phyloP scores from a whole-genome alignment of 2,888 invertebrate genomes.

The Andrena minutula region DNA sequence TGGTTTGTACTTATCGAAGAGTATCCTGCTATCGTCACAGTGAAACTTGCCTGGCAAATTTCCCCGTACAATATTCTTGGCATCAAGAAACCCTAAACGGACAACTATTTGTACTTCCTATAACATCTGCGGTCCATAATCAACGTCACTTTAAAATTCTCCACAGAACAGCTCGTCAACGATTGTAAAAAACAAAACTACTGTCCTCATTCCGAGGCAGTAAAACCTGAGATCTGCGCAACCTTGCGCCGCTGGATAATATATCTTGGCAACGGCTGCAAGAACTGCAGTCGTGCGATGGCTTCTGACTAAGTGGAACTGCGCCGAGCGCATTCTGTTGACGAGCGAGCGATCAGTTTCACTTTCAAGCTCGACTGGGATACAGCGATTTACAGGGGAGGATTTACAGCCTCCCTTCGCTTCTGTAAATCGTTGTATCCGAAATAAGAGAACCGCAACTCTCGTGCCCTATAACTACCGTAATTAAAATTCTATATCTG shows the following conservation, averaged over 20 bases:
- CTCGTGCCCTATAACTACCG: constrained; percentile 39
- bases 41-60: constrained; percentile 10
- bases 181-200: constrained; percentile 1
- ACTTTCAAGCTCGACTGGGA: constrained; percentile 1
- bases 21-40: background rate
- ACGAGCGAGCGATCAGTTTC: background rate
- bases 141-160: background rate
- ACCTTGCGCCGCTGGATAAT: background rate
- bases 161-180: background rate
- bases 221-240: constrained; percentile 11
- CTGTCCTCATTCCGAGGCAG: background rate
- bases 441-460: constrained; percentile 25
- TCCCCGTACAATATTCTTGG: background rate
- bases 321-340: background rate
- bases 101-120: constrained; percentile 37
- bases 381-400: constrained; percentile 23
- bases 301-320: background rate
- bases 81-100: background rate
- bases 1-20: constrained; percentile 59
- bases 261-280: background rate
- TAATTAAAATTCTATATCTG: constrained; percentile 55
- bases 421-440: constrained; percentile 15
- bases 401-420: background rate
- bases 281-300: background rate
- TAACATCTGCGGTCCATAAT: constrained; percentile 29